Conservation (phyloP, 2,888 invertebrate species). For the Pogonocherus hispidulus region DNA sequence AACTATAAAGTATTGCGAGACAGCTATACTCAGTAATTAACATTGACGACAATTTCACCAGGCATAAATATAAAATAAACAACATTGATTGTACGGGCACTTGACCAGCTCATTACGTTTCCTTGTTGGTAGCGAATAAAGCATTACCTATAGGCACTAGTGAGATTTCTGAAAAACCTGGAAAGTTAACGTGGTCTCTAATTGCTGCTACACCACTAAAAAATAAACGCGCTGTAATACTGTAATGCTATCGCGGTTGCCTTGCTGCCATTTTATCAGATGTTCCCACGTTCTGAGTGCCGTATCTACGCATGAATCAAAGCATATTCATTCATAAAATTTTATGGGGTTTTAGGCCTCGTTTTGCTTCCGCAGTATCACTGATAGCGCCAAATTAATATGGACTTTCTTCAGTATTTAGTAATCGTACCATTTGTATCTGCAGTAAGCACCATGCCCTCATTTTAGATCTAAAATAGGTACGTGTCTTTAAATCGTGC, state of each 20-base stretch:
- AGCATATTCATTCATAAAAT: conserved; percentile 25
- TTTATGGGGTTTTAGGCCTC: conserved; percentile 19
- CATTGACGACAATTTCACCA: conserved; percentile 65
- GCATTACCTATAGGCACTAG: conserved; percentile 45
- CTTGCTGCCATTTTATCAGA: conserved; percentile 46
- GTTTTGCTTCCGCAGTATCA: conserved; percentile 4
- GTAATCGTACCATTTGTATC: no score
- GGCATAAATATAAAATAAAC: conserved; percentile 66
- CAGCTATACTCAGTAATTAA: conserved; percentile 65
- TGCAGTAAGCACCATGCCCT: no score
- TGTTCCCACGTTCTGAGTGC: conserved; percentile 56
- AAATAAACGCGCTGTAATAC: conserved; percentile 42
- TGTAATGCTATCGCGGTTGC: conserved; percentile 45
- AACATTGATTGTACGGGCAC: conserved; percentile 59
- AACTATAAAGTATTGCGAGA: conserved; percentile 58
- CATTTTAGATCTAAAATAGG: no score
- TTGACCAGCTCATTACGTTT: conserved; percentile 58
- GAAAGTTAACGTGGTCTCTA: conserved; percentile 45
- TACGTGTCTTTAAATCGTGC: no score
- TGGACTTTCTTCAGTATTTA: no score
- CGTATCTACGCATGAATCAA: conserved; percentile 47
- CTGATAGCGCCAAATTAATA: not conserved
- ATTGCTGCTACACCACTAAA: conserved; percentile 44
- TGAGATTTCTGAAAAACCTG: conserved; percentile 52
- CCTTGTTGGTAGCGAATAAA: conserved; percentile 57